Base-by-base conservation (phyloP, 1,140 invertebrate genomes). In the Drosophila nigromelanica region DNA sequence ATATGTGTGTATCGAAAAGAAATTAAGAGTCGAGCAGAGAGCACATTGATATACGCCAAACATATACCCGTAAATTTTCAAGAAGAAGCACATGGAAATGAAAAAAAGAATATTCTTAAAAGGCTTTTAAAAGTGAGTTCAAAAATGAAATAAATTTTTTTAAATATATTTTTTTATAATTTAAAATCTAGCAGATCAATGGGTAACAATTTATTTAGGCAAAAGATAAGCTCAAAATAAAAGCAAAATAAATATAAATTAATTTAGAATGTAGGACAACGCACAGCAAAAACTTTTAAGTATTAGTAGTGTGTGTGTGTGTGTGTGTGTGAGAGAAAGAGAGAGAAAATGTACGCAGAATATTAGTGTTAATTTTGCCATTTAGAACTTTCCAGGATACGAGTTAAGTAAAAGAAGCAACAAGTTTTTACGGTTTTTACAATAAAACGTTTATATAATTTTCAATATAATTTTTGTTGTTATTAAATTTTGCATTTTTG, bases 401-500 rank as follows among this genome's bases (percentile, higher is more conserved):
- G 63, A 68, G 58, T 76, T 58, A 77, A 89, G 64, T 86, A 82
- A 87, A 83, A 82, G 61, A 87, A 89, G 83, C 83, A 87, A 87
- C 82, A 87, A 85, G 73, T 82, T 87, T 76, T 89, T 87, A 87
- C 79, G 82, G 83, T 87, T 87, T 87, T 89, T 89, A 87, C 83
- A 87, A 89, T 87, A 87, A 87, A 82, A 89, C 83, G 83, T 87
- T 82, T 82, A 87, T 87, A 87, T 87, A 87, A 87, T 87, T 87
- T 77, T 80, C 61, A 74, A 77, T 74, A 78, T 70, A 76, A 75
- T 64, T 79, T 60, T 61, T 72, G 71, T 81, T 70, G 64, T 80
- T 58, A 62, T 66, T 66, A 64, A 47, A 69, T 76, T 76, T 40
- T 61, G 42, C 56, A 66, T 72, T 42, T 62, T 42, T 56, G 27